Percentiles rank a stretch among this genome's conserved stretches.
Evolutionary conservation across 2,797 vertebrate genomes (phyloP).

Genomic region (Dendrocincla tyrannina): DNA sequence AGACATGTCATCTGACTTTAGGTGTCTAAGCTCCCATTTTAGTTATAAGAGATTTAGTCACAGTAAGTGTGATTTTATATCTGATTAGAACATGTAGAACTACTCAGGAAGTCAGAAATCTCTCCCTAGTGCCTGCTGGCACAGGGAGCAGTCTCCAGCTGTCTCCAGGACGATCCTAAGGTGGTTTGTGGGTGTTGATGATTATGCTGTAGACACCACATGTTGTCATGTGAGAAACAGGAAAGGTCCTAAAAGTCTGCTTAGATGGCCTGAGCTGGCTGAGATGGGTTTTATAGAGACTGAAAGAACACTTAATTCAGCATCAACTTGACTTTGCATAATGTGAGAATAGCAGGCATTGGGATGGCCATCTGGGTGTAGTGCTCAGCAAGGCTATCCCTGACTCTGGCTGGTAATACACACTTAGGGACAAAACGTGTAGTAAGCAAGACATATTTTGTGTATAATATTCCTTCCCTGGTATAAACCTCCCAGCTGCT

Average conservation of each 20-base stretch:
- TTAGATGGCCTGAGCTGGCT: not conserved
- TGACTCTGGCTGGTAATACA: not conserved
- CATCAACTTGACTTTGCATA: not conserved
- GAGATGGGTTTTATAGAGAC: not conserved
- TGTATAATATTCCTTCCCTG: not conserved
- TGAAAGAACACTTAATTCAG: not conserved
- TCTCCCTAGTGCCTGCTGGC: not conserved
- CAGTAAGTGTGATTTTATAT: not conserved
- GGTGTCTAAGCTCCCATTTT: not conserved
- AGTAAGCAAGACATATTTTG: not conserved
- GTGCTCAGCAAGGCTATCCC: not conserved
- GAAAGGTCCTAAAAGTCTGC: not conserved
- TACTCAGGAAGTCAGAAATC: not conserved
- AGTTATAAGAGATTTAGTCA: not conserved
- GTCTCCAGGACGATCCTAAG: not conserved
- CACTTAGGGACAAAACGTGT: not conserved
- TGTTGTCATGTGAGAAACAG: not conserved
- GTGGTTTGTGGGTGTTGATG: not conserved
- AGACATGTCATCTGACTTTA: not conserved
- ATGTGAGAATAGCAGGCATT: not conserved
- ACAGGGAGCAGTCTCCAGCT: rapidly evolving
- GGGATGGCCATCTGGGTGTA: not conserved
- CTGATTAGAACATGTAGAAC: not conserved
- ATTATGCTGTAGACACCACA: not conserved
- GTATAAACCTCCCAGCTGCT: not conserved